These are phyloP conservation scores for Subanguina moxae DNA, from an alignment of 1,140 invertebrate genomes.

Conservation along the genomic window DNA sequence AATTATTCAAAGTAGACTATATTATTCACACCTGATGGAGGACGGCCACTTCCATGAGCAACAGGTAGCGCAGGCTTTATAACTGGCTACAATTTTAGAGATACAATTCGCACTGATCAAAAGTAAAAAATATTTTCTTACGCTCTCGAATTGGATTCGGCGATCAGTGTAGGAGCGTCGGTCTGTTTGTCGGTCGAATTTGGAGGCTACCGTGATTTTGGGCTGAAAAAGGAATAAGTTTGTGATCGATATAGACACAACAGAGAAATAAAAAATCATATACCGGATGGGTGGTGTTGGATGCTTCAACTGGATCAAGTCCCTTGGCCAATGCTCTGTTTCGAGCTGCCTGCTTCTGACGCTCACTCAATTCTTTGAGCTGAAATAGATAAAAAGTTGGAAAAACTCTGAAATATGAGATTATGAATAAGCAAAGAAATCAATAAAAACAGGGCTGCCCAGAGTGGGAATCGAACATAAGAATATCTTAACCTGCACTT, in stretches of 20 bases:
- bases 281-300: constrained; percentile 62
- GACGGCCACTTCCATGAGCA: constrained; percentile 39
- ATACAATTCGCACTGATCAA: not conserved
- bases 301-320: constrained; percentile 71
- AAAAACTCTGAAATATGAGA: no score
- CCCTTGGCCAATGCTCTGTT: constrained; percentile 94
- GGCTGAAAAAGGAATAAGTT: constrained; percentile 64
- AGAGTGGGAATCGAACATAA: no score
- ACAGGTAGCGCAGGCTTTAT: constrained; percentile 25
- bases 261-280: not conserved
- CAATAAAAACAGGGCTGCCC: no score
- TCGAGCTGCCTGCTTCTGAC: constrained; percentile 91
- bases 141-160: constrained; percentile 33
- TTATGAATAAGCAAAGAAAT: no score
- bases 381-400: constrained; percentile 56
- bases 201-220: constrained; percentile 96
- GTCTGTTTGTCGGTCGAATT: constrained; percentile 63
- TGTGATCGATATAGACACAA: not conserved
- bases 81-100: constrained; percentile 25
- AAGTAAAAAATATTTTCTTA: constrained; percentile 17
- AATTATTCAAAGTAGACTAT: not conserved
- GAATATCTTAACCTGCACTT: constrained; percentile 5
- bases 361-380: constrained; percentile 96
- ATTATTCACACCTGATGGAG: constrained; percentile 14
- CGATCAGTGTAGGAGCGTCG: constrained; percentile 62